Conservation (phyloP, 2,113 vertebrate genomes). For the Sisor rabdophorus region DNA sequence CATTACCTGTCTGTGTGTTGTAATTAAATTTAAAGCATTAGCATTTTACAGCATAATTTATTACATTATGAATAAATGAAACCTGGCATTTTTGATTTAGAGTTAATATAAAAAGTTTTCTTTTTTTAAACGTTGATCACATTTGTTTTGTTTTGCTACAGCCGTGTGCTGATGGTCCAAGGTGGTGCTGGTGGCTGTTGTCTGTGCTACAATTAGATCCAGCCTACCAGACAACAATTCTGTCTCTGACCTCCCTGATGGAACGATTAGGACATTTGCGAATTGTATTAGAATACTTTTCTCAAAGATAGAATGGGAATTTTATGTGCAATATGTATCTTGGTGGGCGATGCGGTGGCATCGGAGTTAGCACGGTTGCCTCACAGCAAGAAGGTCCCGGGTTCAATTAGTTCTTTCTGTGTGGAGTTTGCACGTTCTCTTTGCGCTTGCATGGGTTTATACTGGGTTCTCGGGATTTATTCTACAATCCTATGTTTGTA, state of each 20-base stretch:
- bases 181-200: constrained; percentile 80
- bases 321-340: too few species aligned
- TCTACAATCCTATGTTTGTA: too few species aligned
- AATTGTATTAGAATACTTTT: constrained; percentile 73
- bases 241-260: constrained; percentile 76
- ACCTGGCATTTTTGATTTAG: too few species aligned
- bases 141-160: constrained; percentile 37
- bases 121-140: not conserved
- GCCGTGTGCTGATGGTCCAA: constrained; percentile 72
- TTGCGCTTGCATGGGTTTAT: too few species aligned
- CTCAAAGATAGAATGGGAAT: constrained; percentile 63
- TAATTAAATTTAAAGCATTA: not conserved
- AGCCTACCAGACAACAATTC: constrained; percentile 73
- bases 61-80: not conserved
- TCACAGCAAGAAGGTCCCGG: too few species aligned
- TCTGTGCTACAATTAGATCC: constrained; percentile 76
- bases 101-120: not conserved
- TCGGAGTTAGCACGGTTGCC: too few species aligned
- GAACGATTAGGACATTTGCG: constrained; percentile 77
- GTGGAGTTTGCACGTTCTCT: too few species aligned
- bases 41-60: not conserved
- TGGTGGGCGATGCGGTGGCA: too few species aligned
- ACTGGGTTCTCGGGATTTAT: too few species aligned
- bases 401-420: too few species aligned
- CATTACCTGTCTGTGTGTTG: not conserved